Base-by-base conservation (phyloP, 2,113 vertebrate genomes). In the Elgaria multicarinata region DNA sequence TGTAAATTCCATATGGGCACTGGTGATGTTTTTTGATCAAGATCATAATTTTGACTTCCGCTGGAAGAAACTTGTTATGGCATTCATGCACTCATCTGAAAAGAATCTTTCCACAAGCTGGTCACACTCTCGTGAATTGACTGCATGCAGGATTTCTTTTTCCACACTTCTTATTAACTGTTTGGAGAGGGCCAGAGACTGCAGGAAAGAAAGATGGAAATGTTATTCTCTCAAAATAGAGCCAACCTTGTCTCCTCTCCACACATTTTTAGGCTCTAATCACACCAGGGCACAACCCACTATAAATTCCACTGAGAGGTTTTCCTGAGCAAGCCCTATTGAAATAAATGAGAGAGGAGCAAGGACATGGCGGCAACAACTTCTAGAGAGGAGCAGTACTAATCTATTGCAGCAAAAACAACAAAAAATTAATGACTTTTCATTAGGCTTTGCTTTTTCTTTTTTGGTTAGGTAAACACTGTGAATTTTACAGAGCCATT, bases 171-270 rank as follows among this genome's bases (percentile, higher is more conserved):
- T 97, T 22, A 98, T 95, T 91, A 98, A 87, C 93, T 98, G 97
- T 87, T 98, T 98, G 55, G 98, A 98, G 80, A 97, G 81, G 10
- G 94, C 94, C 92, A 98, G 79, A 75, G 97, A 96, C 98, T 98
- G 92, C 50, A 55, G 78, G 10, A 69, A 85, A 84, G 79, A 4
- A 83, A 89, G 92, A 81, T 33, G 79, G 20, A 24, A 53, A 76
- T 16, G n/a, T 81, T 14, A 31, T 22, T 1, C 62, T 24, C 42
- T 46, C 83, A 26, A 39, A 26, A n/a, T 64, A 20, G n/a, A 87
- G 10, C 16, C 5, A 50, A 12, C 7, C 67, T 85, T 46, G 39
- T 74, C 1, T 66, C 62, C 44, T 82, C 1, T 76, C 62, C 50
- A 12, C 44, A 67, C 28, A 62, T 84, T 77, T 69, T 84, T 13